Evolutionary conservation across 2,888 invertebrate genomes (phyloP), one percentile per base, ranked within the genome.

Genomic region (Altica lythri): DNA sequence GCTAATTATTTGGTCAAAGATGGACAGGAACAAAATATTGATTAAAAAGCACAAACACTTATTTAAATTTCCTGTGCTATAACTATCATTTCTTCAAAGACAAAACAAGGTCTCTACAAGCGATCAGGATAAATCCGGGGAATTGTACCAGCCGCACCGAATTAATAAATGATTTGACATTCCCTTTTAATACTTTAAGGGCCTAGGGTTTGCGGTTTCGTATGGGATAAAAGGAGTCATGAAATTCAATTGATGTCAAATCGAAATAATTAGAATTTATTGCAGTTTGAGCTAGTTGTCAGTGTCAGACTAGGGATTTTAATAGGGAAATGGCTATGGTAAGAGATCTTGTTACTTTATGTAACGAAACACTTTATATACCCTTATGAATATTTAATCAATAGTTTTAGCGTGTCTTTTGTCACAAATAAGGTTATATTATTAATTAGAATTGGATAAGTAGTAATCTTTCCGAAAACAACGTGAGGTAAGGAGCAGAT

Each of bases 131-230:
- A 49, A 49, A 48, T 42, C 30, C 30, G 25, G 30, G 37, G 32
- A 55, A 48, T 42, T 25, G 42, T 46, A 58, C 29, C 46, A 49
- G 53, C 46, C 42, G 34, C 32, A 55, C 25, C 34, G 30, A 40
- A 55, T 46, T 55, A 55, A 58, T 54, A 54, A 54, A 58, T 53
- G 44, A 52, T 46, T 52, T 35, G 48, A 45, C 54, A 43, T 54
- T 52, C 57, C 57, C 52, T 43, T 46, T 54, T 54, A 47, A 48
- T 54, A 48, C 47, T 54, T 53, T 44, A 43, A 48, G 47, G 43
- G 37, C 34, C 48, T 30, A 12, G 40, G 29, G 35, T n/a, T n/a
- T 43, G 53, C 43, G 53, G 53, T 53, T 46, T 47, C 37, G 22
- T 40, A 19, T 14, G 53, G 53, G 53, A 53, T 48, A 42, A 48